phyloP scores from a whole-genome alignment of 2,113 vertebrate species.

The Rhadina sibilatrix region DNA sequence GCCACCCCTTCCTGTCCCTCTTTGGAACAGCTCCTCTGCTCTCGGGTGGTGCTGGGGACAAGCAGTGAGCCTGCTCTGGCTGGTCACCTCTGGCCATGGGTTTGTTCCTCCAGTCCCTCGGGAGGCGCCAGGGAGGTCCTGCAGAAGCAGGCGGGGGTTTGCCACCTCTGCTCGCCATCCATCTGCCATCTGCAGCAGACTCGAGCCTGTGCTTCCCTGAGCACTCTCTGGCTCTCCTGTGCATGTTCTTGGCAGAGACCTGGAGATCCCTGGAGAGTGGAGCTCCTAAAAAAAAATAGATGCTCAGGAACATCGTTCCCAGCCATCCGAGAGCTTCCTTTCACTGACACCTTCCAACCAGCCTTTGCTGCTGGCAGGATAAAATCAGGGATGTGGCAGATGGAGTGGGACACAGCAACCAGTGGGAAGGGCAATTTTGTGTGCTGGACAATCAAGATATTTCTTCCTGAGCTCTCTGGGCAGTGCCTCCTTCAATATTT shows the following conservation, averaged over 20 bases:
- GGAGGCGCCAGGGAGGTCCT: not conserved
- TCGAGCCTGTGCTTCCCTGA: not conserved
- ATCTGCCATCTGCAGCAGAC: not conserved
- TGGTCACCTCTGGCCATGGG: not conserved
- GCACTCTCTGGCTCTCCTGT: constrained; percentile 8
- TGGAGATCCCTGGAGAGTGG: not conserved
- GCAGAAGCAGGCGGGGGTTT: constrained; percentile 13
- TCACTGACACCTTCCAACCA: not conserved
- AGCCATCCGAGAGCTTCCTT: not conserved
- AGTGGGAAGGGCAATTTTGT: not conserved
- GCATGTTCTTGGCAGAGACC: constrained; percentile 11
- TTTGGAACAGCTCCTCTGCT: not conserved
- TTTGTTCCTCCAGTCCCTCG: not conserved
- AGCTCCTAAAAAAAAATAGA: constrained; percentile 3
- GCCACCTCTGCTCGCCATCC: constrained; percentile 14
- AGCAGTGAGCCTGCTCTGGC: not conserved
- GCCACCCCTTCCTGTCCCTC: not conserved
- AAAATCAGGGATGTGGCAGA: not conserved
- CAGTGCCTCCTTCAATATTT: not conserved
- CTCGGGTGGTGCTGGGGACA: not conserved
- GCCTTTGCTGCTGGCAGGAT: not conserved
- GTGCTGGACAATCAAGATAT: not conserved
- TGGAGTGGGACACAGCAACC: not conserved
- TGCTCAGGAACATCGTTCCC: not conserved
- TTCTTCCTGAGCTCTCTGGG: not conserved